phyloP scores from a whole-genome alignment of 2,888 invertebrate genomes.

The Eupeodes latifasciatus region DNA sequence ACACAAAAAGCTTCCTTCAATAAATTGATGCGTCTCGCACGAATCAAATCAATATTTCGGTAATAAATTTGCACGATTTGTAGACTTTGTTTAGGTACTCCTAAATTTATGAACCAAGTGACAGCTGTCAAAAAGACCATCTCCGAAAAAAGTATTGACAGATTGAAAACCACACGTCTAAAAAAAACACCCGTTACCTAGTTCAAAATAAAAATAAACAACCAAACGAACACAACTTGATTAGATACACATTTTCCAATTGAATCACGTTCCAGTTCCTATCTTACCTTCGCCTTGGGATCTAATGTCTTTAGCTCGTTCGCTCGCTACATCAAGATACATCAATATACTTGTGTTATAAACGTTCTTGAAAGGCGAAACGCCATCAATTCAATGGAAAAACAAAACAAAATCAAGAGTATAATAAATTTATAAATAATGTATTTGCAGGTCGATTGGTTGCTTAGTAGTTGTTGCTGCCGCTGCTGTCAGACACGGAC shows the following conservation, averaged over 20 bases:
- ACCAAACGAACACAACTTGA: constrained; percentile 35
- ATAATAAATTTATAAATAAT: constrained; percentile 13
- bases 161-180: too few species aligned
- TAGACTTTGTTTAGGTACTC: too few species aligned
- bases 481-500: too few species aligned
- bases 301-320: constrained; percentile 10
- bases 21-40: too few species aligned
- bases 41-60: too few species aligned
- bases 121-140: too few species aligned
- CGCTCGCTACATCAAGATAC: not conserved
- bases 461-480: not conserved
- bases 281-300: constrained; percentile 59
- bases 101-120: too few species aligned
- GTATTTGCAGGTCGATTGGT: constrained; percentile 46
- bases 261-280: constrained; percentile 66
- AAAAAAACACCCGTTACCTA: too few species aligned
- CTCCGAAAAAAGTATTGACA: too few species aligned
- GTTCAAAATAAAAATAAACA: constrained; percentile 11
- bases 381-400: constrained; percentile 27
- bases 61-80: too few species aligned
- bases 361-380: constrained; percentile 52
- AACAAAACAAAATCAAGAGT: constrained; percentile 13
- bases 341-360: not conserved
- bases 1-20: too few species aligned
- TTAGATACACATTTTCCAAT: constrained; percentile 53